Evolutionary conservation across 2,797 vertebrate species (phyloP).

Genomic region (Arremon brunneinucha): DNA sequence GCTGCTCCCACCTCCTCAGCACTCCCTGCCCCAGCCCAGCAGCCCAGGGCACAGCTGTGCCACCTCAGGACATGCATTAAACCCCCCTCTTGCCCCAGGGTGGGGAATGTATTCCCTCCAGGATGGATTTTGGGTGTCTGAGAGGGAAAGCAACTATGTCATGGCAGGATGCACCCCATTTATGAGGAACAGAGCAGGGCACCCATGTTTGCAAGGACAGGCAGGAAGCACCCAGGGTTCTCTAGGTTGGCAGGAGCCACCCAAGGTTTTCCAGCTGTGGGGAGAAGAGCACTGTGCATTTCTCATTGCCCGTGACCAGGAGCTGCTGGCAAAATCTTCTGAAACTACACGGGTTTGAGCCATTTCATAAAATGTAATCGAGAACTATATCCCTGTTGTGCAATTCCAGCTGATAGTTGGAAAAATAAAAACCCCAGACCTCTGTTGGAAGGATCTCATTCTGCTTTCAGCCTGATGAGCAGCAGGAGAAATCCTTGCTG

Average conservation of each 20-base stretch:
- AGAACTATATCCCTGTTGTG: background rate
- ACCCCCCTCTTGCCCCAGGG: background rate
- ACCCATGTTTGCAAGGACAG: background rate
- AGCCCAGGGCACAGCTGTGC: background rate
- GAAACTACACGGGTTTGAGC: background rate
- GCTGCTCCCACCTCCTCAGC: background rate
- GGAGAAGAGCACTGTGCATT: background rate
- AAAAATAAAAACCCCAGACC: background rate
- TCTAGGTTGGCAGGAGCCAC: background rate
- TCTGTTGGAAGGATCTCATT: background rate
- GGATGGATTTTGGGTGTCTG: background rate
- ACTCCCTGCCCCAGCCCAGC: background rate
- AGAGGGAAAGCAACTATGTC: background rate
- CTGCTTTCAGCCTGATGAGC: background rate
- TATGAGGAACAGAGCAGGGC: background rate
- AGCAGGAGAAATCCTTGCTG: background rate
- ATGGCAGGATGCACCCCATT: fast-evolving
- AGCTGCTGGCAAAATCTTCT: background rate
- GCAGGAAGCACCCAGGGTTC: background rate
- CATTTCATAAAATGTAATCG: constrained; percentile 16
- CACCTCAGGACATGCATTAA: background rate
- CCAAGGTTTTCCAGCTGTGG: fast-evolving
- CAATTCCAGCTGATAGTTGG: background rate
- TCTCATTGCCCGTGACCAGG: background rate
- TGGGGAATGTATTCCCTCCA: background rate